Evolutionary conservation across 2,797 vertebrate genomes (phyloP).

Genomic region (Cheirogaleus major): DNA sequence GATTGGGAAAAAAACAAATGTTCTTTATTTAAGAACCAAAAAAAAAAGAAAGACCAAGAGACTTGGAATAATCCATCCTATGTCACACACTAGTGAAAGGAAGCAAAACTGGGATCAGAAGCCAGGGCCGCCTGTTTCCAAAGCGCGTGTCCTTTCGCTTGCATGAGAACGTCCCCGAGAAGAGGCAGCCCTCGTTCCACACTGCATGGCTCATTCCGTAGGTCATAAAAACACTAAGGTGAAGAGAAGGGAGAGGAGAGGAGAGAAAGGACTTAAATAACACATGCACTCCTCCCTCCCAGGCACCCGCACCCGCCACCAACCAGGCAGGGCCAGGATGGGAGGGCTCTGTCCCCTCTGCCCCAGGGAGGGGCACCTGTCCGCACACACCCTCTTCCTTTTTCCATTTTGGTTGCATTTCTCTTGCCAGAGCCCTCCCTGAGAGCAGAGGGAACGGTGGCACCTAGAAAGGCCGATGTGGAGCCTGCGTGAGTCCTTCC

Average conservation of each 20-base stretch:
- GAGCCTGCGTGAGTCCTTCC: not conserved
- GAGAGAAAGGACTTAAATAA: rapidly evolving
- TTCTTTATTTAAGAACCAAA: not conserved
- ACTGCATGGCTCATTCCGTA: not conserved
- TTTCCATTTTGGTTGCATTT: not conserved
- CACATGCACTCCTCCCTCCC: not conserved
- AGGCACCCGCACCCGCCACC: rapidly evolving
- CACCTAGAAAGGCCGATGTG: not conserved
- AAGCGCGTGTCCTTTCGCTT: no score
- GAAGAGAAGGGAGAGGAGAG: no score
- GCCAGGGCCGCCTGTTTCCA: no score
- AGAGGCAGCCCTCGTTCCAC: not conserved
- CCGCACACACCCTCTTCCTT: rapidly evolving
- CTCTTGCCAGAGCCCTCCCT: not conserved
- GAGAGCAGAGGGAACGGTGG: not conserved
- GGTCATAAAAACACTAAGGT: not conserved
- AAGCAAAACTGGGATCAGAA: not conserved
- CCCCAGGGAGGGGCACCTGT: not conserved
- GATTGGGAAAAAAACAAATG: not conserved
- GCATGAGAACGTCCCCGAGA: rapidly evolving
- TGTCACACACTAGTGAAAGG: not conserved
- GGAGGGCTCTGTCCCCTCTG: not conserved
- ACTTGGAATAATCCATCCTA: not conserved
- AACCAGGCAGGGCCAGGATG: not conserved
- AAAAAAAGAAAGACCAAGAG: not conserved